Percentiles rank a stretch among this genome's conserved stretches.
These are phyloP conservation scores for Gandaritis pyraliata DNA, from an alignment of 2,888 invertebrate species.

Conservation along the genomic window DNA sequence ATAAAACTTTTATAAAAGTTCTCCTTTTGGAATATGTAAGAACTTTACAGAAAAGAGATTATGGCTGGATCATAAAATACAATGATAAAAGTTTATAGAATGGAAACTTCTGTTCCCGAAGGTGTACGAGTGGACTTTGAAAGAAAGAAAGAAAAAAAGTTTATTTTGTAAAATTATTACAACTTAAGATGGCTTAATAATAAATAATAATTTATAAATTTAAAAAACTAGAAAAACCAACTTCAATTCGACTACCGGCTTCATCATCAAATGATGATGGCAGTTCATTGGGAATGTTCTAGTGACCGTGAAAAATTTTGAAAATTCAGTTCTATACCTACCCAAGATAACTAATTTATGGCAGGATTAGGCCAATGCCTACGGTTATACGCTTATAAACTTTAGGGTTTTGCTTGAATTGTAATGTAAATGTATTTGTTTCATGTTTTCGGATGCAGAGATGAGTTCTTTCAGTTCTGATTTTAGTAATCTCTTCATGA, in stretches of 20 bases:
- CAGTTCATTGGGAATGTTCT: too few relatives aligned
- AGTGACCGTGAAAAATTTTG: too few relatives aligned
- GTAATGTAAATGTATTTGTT: slow-evolving; percentile 28
- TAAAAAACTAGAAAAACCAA: too few relatives aligned
- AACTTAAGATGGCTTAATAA: too few relatives aligned
- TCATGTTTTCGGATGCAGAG: slow-evolving; percentile 11
- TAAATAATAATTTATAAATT: too few relatives aligned
- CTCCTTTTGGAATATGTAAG: slow-evolving; percentile 31
- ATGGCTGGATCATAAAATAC: slow-evolving; percentile 22
- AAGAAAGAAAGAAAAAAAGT: too few relatives aligned
- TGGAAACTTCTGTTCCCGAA: not conserved
- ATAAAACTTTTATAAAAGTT: slow-evolving; percentile 31
- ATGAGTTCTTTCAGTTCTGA: slow-evolving; percentile 3
- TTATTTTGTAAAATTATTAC: too few relatives aligned
- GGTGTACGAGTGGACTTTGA: too few relatives aligned
- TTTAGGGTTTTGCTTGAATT: slow-evolving; percentile 27
- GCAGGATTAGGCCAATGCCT: slow-evolving; percentile 13
- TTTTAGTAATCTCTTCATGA: not conserved
- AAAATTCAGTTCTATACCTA: slow-evolving; percentile 15
- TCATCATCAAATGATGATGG: too few relatives aligned
- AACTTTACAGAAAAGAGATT: slow-evolving; percentile 37
- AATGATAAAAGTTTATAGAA: slow-evolving; percentile 7
- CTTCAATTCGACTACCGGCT: too few relatives aligned
- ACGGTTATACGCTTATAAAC: slow-evolving; percentile 25
- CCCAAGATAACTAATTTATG: not conserved